These are phyloP conservation scores for Cydia amplana DNA, from an alignment of 1,140 invertebrate species.

Conservation along the genomic window DNA sequence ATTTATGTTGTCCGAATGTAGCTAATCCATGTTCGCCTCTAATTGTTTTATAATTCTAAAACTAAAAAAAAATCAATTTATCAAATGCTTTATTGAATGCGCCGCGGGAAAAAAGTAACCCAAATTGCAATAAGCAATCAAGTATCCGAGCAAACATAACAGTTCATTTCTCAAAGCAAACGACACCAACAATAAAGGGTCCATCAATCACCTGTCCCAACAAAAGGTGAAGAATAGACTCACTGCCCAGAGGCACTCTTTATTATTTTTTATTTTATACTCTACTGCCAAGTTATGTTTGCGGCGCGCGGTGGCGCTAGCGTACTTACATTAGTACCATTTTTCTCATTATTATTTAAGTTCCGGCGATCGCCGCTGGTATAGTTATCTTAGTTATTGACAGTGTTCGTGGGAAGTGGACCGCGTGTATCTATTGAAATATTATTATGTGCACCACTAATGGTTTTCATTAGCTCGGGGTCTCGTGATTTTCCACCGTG, in stretches of 20 bases:
- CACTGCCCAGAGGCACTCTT: constrained; percentile 52
- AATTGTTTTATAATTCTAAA: constrained; percentile 4
- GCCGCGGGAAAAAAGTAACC: constrained; percentile 49
- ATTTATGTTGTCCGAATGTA: background rate
- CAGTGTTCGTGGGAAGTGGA: constrained; percentile 60
- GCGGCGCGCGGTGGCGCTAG: constrained; percentile 35
- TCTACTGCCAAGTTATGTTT: constrained; percentile 41
- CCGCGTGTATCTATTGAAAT: constrained; percentile 52
- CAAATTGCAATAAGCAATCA: constrained; percentile 59
- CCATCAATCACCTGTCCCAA: constrained; percentile 66
- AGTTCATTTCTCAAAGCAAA: constrained; percentile 65
- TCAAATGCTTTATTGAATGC: constrained; percentile 35
- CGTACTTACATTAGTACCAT: constrained; percentile 30
- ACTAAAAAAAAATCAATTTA: constrained; percentile 35
- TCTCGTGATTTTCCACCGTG: constrained; percentile 34
- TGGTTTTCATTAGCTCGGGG: constrained; percentile 49
- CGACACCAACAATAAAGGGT: constrained; percentile 56
- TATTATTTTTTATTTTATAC: constrained; percentile 47
- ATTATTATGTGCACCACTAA: constrained; percentile 48
- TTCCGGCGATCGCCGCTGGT: constrained; percentile 29
- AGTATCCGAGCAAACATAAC: constrained; percentile 50
- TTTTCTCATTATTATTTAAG: constrained; percentile 26
- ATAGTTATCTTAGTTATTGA: constrained; percentile 43
- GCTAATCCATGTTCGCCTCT: background rate
- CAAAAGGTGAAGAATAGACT: constrained; percentile 54